These are phyloP conservation scores for Xiphias gladius DNA, from an alignment of 2,113 vertebrate genomes.

Conservation along the genomic window DNA sequence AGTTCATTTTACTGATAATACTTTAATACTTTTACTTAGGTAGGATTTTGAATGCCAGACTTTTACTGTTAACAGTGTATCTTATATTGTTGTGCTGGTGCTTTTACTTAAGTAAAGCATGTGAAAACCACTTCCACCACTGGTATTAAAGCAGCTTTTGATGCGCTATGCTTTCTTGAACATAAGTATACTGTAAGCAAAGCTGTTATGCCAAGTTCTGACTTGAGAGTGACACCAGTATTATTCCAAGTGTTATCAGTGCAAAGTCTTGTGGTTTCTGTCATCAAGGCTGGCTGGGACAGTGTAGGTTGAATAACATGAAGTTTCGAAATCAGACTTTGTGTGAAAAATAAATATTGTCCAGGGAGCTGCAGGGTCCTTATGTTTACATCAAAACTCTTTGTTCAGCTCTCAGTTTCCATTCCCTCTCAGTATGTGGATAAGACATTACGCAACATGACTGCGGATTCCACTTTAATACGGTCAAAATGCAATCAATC, in stretches of 20 bases:
- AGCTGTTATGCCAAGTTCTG: background rate
- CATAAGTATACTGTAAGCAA: background rate
- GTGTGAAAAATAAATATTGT: conserved; percentile 36
- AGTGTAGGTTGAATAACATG: background rate
- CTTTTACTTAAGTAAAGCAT: background rate
- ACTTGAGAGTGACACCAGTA: conserved; percentile 6
- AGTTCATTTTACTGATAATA: conserved; percentile 6
- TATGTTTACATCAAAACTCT: conserved; percentile 5
- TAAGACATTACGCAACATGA: background rate
- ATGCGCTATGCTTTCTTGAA: background rate
- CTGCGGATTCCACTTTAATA: background rate
- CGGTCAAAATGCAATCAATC: background rate
- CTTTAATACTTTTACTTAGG: background rate
- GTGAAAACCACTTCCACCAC: background rate
- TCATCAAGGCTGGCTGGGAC: conserved; percentile 21
- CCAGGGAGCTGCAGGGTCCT: background rate
- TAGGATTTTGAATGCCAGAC: background rate
- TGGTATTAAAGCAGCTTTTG: background rate
- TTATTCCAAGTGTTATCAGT: conserved; percentile 36
- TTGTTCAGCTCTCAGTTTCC: background rate
- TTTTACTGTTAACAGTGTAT: background rate
- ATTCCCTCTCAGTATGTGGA: background rate
- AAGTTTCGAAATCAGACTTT: conserved; percentile 26
- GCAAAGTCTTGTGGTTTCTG: conserved; percentile 31
- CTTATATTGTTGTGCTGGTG: background rate